A percentile compares a stretch with the other conserved stretches of the same genome.
Conservation (phyloP, 1,140 invertebrate species). For the Campoletis sonorensis region DNA sequence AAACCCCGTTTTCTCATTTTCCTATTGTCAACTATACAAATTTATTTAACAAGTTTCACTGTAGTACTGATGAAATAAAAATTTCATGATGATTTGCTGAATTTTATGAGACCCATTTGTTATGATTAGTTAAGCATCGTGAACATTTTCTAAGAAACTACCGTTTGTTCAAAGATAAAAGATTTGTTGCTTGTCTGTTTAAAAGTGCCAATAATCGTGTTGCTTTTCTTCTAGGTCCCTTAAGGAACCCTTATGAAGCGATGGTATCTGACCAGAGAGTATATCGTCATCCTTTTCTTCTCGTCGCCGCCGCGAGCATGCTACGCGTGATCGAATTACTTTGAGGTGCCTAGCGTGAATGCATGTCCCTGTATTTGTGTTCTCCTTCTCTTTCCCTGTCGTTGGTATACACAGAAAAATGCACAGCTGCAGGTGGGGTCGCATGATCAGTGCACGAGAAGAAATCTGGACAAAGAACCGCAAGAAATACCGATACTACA, state of each 20-base stretch:
- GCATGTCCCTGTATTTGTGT: background rate
- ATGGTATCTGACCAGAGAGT: slow-evolving; percentile 30
- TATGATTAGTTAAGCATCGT: too few relatives aligned
- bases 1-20: too few relatives aligned
- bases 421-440: slow-evolving; percentile 64
- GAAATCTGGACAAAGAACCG: slow-evolving; percentile 70
- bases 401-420: slow-evolving; percentile 58
- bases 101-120: too few relatives aligned
- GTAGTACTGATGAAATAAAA: too few relatives aligned
- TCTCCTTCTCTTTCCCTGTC: background rate
- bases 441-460: background rate
- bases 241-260: background rate
- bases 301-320: slow-evolving; percentile 56
- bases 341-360: slow-evolving; percentile 49
- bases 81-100: too few relatives aligned
- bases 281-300: slow-evolving; percentile 54
- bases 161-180: background rate
- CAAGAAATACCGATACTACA: slow-evolving; percentile 73
- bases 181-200: background rate
- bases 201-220: slow-evolving; percentile 1
- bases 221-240: background rate
- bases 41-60: too few relatives aligned
- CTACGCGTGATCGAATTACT: slow-evolving; percentile 73
- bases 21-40: too few relatives aligned
- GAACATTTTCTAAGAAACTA: too few relatives aligned